Evolutionary conservation across 1,140 invertebrate genomes (phyloP).

Genomic region (Diabrotica undecimpunctata): DNA sequence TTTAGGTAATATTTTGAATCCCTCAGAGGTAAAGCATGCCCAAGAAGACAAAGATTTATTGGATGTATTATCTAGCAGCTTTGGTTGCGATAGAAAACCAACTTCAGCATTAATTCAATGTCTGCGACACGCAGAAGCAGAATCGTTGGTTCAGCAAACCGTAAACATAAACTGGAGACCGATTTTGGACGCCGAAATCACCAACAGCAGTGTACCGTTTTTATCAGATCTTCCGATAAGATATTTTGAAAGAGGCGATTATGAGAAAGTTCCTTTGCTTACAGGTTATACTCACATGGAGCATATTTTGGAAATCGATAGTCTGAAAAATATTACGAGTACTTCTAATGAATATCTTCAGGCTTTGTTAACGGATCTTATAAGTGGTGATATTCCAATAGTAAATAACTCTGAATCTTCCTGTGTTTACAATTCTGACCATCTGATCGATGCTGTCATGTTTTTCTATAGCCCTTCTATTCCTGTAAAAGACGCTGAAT

Average conservation of each 20-base stretch:
- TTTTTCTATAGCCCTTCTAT: slow-evolving; percentile 67
- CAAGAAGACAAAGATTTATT: slow-evolving; percentile 50
- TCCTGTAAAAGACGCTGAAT: slow-evolving; percentile 55
- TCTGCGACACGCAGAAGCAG: slow-evolving; percentile 57
- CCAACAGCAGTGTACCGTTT: slow-evolving; percentile 61
- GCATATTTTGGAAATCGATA: slow-evolving; percentile 57
- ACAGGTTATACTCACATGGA: slow-evolving; percentile 76
- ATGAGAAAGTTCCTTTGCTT: slow-evolving; percentile 64
- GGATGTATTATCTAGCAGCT: slow-evolving; percentile 56
- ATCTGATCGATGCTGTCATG: slow-evolving; percentile 67
- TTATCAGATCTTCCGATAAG: slow-evolving; percentile 61
- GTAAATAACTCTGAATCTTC: slow-evolving; percentile 54
- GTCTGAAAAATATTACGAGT: slow-evolving; percentile 4
- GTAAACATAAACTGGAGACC: slow-evolving; percentile 71
- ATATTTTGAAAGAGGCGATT: slow-evolving; percentile 56
- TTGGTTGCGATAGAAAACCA: slow-evolving; percentile 63
- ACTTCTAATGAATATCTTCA: slow-evolving; percentile 53
- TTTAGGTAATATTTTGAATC: slow-evolving; percentile 17
- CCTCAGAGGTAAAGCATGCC: slow-evolving; percentile 54
- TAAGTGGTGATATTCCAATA: slow-evolving; percentile 55
- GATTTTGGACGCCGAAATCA: slow-evolving; percentile 66
- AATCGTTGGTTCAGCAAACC: slow-evolving; percentile 58
- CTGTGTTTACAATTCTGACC: slow-evolving; percentile 64
- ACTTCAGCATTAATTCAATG: slow-evolving; percentile 64
- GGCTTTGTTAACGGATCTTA: slow-evolving; percentile 57